A percentile compares a stretch with the other conserved stretches of the same genome.
These are phyloP conservation scores for Drosophila lacteicornis DNA, from an alignment of 1,140 invertebrate genomes.

Conservation along the genomic window DNA sequence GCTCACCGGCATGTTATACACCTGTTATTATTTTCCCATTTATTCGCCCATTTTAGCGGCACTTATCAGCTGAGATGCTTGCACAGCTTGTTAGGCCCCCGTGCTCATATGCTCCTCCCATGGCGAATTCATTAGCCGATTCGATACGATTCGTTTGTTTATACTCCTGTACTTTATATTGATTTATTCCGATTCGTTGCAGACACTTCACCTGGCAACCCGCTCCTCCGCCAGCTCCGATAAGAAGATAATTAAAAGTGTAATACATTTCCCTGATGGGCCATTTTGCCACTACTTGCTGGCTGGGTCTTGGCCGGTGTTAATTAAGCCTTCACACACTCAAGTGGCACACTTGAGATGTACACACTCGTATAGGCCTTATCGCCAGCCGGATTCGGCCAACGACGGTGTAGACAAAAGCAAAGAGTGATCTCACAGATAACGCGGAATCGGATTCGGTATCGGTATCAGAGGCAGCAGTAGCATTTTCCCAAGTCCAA, in stretches of 20 bases:
- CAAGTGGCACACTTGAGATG: conserved; percentile 72
- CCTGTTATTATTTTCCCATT: conserved; percentile 46
- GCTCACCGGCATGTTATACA: conserved; percentile 22
- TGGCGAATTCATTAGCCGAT: conserved; percentile 28
- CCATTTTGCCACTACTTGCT: conserved; percentile 17
- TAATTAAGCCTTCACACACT: conserved; percentile 78
- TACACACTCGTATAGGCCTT: conserved; percentile 33
- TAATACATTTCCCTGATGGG: conserved; percentile 56
- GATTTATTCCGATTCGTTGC: conserved; percentile 56
- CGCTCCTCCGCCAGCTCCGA: conserved; percentile 19
- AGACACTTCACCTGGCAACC: conserved; percentile 30
- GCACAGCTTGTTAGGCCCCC: conserved; percentile 27
- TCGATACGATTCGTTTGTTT: conserved; percentile 15
- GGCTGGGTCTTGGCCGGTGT: conserved; percentile 44
- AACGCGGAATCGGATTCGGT: conserved; percentile 20
- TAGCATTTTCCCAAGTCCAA: conserved; percentile 37
- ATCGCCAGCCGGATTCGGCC: conserved; percentile 52
- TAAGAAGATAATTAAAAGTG: conserved; percentile 72
- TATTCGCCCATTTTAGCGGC: conserved; percentile 27
- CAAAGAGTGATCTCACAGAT: conserved; percentile 53
- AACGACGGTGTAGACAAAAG: conserved; percentile 41
- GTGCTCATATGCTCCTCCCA: conserved; percentile 23
- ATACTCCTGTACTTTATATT: conserved; percentile 19
- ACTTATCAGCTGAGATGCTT: conserved; percentile 40
- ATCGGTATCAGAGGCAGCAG: conserved; percentile 31